A percentile compares a stretch with the other conserved stretches of the same genome.
These are phyloP conservation scores for Poecile montanus DNA, from an alignment of 2,797 vertebrate species.

Conservation along the genomic window DNA sequence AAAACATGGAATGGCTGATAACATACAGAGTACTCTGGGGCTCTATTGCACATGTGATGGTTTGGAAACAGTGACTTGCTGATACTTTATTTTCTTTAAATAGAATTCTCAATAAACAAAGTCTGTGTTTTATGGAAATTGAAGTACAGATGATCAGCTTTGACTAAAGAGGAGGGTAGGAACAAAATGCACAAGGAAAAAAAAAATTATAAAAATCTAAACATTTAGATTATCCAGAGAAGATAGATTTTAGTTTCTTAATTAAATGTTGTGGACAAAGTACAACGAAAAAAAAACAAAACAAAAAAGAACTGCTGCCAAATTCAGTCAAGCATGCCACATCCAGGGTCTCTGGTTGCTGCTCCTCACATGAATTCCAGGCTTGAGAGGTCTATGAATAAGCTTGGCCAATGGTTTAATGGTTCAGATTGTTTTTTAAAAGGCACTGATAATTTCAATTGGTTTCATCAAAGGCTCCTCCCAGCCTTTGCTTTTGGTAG, in stretches of 20 bases:
- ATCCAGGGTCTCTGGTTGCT: background rate
- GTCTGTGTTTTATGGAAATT: background rate
- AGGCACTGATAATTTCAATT: background rate
- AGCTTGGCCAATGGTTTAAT: background rate
- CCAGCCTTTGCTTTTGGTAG: background rate
- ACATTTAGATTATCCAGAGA: background rate
- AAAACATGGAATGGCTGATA: background rate
- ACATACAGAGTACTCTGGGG: background rate
- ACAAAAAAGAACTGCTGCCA: background rate
- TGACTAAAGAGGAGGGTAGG: background rate
- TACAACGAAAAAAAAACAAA: background rate
- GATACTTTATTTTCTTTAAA: background rate
- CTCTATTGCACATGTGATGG: background rate
- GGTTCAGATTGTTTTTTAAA: background rate
- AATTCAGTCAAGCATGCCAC: background rate
- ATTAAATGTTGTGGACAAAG: background rate
- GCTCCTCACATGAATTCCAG: background rate
- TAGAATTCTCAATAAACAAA: background rate
- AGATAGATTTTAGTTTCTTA: background rate
- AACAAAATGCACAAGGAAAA: background rate
- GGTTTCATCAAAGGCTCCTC: background rate
- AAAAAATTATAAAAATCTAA: background rate
- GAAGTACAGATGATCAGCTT: background rate
- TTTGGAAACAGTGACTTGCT: background rate
- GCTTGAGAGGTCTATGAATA: background rate